Evolutionary conservation across 2,888 invertebrate species (phyloP), one percentile per base, ranked within the genome.

Genomic region (Coelopa pilipes): DNA sequence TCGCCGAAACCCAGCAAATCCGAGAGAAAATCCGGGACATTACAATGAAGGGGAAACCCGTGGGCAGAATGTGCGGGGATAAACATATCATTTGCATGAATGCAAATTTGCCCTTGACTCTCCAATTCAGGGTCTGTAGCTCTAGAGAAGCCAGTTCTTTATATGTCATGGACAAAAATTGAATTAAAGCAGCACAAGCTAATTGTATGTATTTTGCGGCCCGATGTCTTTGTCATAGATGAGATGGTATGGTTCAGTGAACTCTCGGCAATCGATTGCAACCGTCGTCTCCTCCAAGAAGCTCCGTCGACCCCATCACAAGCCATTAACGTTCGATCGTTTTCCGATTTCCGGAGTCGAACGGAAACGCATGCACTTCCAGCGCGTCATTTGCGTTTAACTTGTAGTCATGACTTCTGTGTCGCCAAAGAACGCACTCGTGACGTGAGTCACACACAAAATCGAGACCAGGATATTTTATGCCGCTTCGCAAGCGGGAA

Each of bases 321-420:
- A 34, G 34, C 7, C 34, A 34, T 34, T 34, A 34, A 34, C 34
- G 34, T 34, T 34, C 34, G 34, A 34, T 34, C 4, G 34, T 34
- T 34, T 34, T 34, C 34, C 34, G 34, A 71, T 53, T 55, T 71
- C 71, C 71, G 71, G 71, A 55, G 65, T 65, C 45, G 9, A 70
- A 60, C 70, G 70, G 70, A 70, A 70, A 49, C 46, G n/a, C 19
- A 46, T 57, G 24, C 46, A 57, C 47, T 46, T 15, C 45, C 47
- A 19, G 24, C 17, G 1, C 24, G 68, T 4, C 34, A 34, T 46
- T 45, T 68, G 59, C 69, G 34, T 69, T 46, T 57, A 46, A 17
- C 69, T 57, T 13, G 12, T 60, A 60, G 67, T 19, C 67, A 49
- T 66, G 49, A 46, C 19, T 49, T 70, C 15, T 59, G n/a, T 59